Evolutionary conservation across 1,140 invertebrate genomes (phyloP).

Genomic region (Drosophila pectinifera): DNA sequence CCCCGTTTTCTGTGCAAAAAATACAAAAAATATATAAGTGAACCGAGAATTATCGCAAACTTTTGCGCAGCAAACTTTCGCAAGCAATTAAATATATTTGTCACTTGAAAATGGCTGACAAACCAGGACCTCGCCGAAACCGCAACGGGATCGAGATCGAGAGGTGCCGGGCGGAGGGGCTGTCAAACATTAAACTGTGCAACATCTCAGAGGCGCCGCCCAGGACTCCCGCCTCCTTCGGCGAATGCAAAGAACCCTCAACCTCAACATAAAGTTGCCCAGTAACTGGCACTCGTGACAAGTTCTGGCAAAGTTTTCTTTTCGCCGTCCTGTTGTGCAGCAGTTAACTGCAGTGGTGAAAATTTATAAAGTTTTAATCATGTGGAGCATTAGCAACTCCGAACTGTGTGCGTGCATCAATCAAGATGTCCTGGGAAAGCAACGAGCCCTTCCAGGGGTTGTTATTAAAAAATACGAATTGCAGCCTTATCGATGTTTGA

Average conservation of each 20-base stretch:
- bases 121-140: constrained; percentile 58
- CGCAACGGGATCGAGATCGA: constrained; percentile 42
- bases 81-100: constrained; percentile 81
- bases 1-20: constrained; percentile 7
- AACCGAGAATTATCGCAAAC: constrained; percentile 50
- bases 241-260: constrained; percentile 67
- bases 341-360: constrained; percentile 53
- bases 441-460: no score
- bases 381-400: constrained; percentile 48
- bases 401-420: constrained; percentile 19
- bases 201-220: constrained; percentile 49
- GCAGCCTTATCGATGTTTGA: not conserved
- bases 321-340: constrained; percentile 21
- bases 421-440: constrained; percentile 9
- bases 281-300: constrained; percentile 56
- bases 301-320: constrained; percentile 50
- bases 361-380: constrained; percentile 73
- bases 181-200: constrained; percentile 78
- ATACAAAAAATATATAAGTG: constrained; percentile 24
- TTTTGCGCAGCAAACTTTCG: constrained; percentile 68
- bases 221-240: constrained; percentile 25
- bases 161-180: constrained; percentile 48
- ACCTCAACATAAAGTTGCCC: constrained; percentile 56
- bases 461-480: not conserved
- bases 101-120: constrained; percentile 77